phyloP scores from a whole-genome alignment of 2,888 invertebrate genomes.

The Apodemia duryi region DNA sequence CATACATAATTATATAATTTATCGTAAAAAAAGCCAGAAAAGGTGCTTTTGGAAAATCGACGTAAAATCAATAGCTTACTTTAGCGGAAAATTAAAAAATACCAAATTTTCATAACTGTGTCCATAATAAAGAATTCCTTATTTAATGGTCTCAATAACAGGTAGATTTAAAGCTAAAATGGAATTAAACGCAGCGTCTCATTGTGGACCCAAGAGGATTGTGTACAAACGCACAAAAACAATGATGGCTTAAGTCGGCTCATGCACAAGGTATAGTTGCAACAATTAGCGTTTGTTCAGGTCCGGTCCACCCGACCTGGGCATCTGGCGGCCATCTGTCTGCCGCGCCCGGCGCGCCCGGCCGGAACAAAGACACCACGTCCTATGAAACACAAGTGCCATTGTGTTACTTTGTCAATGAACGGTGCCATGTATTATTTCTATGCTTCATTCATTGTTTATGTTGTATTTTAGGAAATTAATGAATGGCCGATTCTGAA shows the following conservation, averaged over 20 bases:
- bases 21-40: too few species aligned
- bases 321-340: constrained; percentile 20
- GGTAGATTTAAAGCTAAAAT: too few species aligned
- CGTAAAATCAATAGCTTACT: too few species aligned
- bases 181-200: background rate
- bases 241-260: background rate
- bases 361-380: background rate
- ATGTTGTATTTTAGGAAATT: background rate
- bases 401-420: constrained; percentile 12
- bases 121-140: too few species aligned
- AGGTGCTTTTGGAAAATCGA: too few species aligned
- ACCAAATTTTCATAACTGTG: too few species aligned
- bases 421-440: background rate
- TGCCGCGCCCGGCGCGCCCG: constrained; percentile 9
- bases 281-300: constrained; percentile 20
- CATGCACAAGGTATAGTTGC: background rate
- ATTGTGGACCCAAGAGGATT: background rate
- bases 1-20: too few species aligned
- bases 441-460: constrained; percentile 5
- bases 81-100: too few species aligned
- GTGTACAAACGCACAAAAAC: background rate
- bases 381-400: background rate
- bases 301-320: background rate
- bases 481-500: background rate
- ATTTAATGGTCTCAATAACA: too few species aligned